Percentiles rank a stretch among this genome's conserved stretches.
Evolutionary conservation across 2,113 vertebrate genomes (phyloP).

Genomic region (Aldabrachelys gigantea): DNA sequence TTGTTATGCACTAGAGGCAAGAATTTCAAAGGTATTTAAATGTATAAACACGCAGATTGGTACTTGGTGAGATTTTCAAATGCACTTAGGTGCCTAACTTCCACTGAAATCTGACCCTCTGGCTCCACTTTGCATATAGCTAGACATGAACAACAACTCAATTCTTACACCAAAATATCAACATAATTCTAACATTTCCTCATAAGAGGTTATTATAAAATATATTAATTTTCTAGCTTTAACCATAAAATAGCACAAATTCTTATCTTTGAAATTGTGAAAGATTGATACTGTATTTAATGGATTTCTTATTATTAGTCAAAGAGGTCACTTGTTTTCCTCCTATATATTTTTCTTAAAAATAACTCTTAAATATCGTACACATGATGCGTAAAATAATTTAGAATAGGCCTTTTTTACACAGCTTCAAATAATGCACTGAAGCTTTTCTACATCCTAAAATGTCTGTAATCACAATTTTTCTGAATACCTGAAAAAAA

Average conservation of each 20-base stretch:
- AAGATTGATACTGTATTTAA: neutral
- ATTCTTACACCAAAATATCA: neutral
- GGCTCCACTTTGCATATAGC: neutral
- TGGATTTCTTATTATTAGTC: neutral
- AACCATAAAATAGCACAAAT: neutral
- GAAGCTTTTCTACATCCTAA: slow-evolving; percentile 72
- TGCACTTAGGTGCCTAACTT: neutral
- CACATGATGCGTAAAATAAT: slow-evolving; percentile 28
- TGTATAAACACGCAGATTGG: neutral
- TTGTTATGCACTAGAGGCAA: neutral
- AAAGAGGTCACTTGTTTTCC: neutral
- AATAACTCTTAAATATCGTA: slow-evolving; percentile 31
- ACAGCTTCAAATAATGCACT: slow-evolving; percentile 46
- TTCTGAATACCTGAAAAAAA: slow-evolving; percentile 96
- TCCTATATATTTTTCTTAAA: neutral
- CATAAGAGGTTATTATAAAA: neutral
- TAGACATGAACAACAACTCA: neutral
- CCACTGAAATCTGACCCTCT: neutral
- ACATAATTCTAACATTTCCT: neutral
- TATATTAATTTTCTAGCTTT: neutral
- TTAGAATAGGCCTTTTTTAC: slow-evolving; percentile 64
- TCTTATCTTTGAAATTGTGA: neutral
- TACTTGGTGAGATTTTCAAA: neutral
- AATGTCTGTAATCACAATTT: slow-evolving; percentile 75
- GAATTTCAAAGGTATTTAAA: neutral